phyloP scores from a whole-genome alignment of 2,797 vertebrate genomes.

The Melanotaenia trifasciata region DNA sequence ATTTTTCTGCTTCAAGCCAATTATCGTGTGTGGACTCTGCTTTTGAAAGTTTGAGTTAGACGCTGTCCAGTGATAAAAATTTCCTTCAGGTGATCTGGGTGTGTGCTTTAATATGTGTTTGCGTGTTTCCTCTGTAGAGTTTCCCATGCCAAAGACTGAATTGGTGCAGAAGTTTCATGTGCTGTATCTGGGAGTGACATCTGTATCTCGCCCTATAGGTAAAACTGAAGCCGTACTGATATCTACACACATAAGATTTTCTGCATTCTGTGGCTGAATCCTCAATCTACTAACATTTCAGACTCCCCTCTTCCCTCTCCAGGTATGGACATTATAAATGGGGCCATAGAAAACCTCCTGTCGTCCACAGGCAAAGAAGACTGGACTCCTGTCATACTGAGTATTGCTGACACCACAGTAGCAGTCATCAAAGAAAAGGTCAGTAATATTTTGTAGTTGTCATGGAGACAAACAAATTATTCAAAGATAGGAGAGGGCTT shows the following conservation, averaged over 20 bases:
- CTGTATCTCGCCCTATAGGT: constrained; percentile 95
- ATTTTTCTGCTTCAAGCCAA: constrained; percentile 57
- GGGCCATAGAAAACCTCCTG: constrained; percentile 91
- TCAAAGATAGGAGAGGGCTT: constrained; percentile 22
- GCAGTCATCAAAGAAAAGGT: constrained; percentile 95
- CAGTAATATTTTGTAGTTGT: constrained; percentile 37
- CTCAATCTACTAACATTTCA: neutral
- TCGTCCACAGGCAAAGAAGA: constrained; percentile 90
- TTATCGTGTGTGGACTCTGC: constrained; percentile 51
- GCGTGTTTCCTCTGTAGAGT: constrained; percentile 86
- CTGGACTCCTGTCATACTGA: constrained; percentile 94
- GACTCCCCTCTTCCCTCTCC: constrained; percentile 32
- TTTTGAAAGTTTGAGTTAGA: constrained; percentile 44
- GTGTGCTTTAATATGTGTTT: neutral
- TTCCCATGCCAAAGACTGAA: constrained; percentile 98
- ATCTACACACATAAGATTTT: neutral
- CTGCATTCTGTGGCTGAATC: neutral
- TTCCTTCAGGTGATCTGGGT: constrained; percentile 1
- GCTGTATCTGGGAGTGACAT: constrained; percentile 92
- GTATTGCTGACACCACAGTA: constrained; percentile 95
- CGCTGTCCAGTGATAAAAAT: constrained; percentile 43
- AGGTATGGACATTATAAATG: constrained; percentile 99
- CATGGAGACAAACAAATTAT: constrained; percentile 1
- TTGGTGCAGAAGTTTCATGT: constrained; percentile 97
- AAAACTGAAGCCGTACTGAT: constrained; percentile 36